Base-by-base conservation (phyloP, 1,140 invertebrate genomes). In the Pantala flavescens region DNA sequence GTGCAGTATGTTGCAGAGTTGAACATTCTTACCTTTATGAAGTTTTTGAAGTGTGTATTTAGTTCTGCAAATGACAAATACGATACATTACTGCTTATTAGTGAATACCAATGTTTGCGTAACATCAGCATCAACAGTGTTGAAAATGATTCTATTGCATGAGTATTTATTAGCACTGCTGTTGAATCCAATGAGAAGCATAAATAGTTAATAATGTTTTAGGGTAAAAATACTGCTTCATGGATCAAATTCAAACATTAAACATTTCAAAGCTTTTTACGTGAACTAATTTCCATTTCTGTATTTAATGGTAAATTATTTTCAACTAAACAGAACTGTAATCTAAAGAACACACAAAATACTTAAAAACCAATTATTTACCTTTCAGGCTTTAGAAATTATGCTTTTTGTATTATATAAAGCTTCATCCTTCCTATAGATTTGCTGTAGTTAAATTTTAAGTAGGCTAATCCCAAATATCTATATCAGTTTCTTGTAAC, bases 41-140 rank as follows among this genome's bases (percentile, higher is more conserved):
- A 63, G 49, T 63, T 63, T 63, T 63, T 63, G 49, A 63, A 63
- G 49, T 63, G 49, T 63, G 49, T 63, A 63, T 63, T 63, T 63
- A 63, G 49, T 21, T 19, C 16, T 63, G 49, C 49, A 21, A 63
- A 63, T 63, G 49, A 63, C 49, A 19, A 7, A 16, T 63, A 5
- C n/a, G 16, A 63, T 19, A 21, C 14, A 63, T 63, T 63, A 63
- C n/a, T 63, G 49, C 49, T 63, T 63, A 16, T 19, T 63, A 63
- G 49, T 63, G 49, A 63, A 63, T 63, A 63, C n/a, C 16, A 63
- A 1, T 63, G 49, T 19, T 63, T 36, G 28, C 28, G 28, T 36
- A 36, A 36, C 28, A 36, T 36, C 28, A 36, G 28, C 28, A 36
- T 36, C 28, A 36, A 36, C 28, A 9, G 28, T 36, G 28, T 63